Base-by-base conservation (phyloP, 1,140 invertebrate genomes). In the Riptortus pedestris region DNA sequence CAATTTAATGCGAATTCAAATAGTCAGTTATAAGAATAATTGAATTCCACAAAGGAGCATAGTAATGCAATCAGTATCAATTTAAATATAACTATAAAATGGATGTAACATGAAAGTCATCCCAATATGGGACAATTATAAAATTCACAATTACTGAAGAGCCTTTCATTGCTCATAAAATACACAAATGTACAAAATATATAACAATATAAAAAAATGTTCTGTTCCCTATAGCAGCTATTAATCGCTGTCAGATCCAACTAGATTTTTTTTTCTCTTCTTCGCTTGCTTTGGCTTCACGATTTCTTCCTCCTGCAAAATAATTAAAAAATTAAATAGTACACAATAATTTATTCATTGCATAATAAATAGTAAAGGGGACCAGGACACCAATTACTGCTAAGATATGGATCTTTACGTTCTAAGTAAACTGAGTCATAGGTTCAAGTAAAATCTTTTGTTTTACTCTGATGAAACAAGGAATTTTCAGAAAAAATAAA, bases 181-280 rank as follows among this genome's bases (percentile, higher is more conserved):
- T 55, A 55, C 24, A 55, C 24, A 47, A 55, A 55, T 55, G 24
- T 55, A 55, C 51, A 55, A 55, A 55, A 55, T 24, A 55, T 52
- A 52, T 55, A 24, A 22, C 18, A 55, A 22, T 22, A 26, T 24
- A 55, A 26, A 51, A 55, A 55, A 24, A 55, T 24, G 22, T 26
- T 14, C 14, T 55, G 18, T 24, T 55, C 24, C 24, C 51, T 55
- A 55, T 55, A 26, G 31, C 51, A 24, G 24, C 26, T 3, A 55
- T 87, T 81, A 91, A 81, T 91, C 87, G 78, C 87, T 91, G 75
- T 93, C 90, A 60, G 88, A 90, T 69, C 85, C 84, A 65, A 88
- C 82, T 66, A 77, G 73, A 67, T 78, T 77, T 79, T 91, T 90
- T 83, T 90, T 91, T 75, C 89, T 82, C 74, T 90, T 90, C 75